These are phyloP conservation scores for Asobara japonica DNA, from an alignment of 1,140 invertebrate species.

Conservation along the genomic window DNA sequence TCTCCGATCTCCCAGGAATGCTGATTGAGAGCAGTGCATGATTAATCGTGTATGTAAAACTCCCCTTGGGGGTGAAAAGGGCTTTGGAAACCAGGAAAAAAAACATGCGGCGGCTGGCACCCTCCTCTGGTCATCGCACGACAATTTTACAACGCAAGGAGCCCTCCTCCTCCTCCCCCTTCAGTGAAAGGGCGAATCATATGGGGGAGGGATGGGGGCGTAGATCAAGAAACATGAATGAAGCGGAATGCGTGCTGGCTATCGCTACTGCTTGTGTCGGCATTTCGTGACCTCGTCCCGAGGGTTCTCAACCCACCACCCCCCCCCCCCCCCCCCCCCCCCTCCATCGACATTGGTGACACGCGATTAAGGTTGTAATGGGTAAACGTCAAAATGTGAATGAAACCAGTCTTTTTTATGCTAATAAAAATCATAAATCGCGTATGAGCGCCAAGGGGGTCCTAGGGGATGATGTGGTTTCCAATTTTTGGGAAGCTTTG, in stretches of 20 bases:
- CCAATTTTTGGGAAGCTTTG: no score
- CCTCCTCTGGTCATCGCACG: constrained; percentile 9
- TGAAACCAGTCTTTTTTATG: no score
- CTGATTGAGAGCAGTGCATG: constrained; percentile 23
- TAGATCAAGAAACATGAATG: constrained; percentile 62
- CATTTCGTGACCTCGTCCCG: constrained; percentile 60
- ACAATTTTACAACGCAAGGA: neutral
- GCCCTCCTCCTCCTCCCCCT: neutral
- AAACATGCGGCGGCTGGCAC: neutral
- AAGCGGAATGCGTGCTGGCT: constrained; percentile 63
- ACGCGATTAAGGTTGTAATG: no score
- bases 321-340: neutral
- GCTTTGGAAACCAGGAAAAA: neutral
- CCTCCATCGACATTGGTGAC: constrained; percentile 12
- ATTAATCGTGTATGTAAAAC: constrained; percentile 21
- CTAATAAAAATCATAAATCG: no score
- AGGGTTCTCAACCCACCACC: constrained; percentile 53
- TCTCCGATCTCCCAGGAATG: neutral
- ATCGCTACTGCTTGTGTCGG: constrained; percentile 58
- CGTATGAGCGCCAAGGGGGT: no score
- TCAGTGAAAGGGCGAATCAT: neutral
- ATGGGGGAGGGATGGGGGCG: constrained; percentile 25
- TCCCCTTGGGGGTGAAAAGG: constrained; percentile 8
- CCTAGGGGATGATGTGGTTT: no score
- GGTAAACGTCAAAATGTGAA: no score